Percentiles rank a stretch among this genome's conserved stretches.
phyloP scores from a whole-genome alignment of 2,888 invertebrate genomes.

The Agelastica alni region DNA sequence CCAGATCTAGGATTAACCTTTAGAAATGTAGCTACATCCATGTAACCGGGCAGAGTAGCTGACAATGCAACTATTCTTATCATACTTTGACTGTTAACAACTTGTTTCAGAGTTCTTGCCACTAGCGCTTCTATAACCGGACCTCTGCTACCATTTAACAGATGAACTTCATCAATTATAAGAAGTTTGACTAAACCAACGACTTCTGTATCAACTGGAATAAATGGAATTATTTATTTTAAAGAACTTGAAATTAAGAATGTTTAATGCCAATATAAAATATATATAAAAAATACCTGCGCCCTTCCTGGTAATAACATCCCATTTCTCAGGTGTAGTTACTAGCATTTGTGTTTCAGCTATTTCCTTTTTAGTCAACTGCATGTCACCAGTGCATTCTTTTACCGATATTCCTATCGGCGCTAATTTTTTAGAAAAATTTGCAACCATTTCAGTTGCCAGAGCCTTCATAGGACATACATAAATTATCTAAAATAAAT shows the following conservation, averaged over 20 bases:
- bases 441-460: constrained; percentile 97
- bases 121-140: constrained; percentile 97
- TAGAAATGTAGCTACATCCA: constrained; percentile 93
- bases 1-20: constrained; percentile 91
- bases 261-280: too few species aligned
- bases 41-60: constrained; percentile 96
- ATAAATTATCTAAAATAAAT: constrained; percentile 80
- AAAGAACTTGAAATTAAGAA: too few species aligned
- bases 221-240: too few species aligned
- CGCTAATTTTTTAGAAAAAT: constrained; percentile 82
- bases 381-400: constrained; percentile 98
- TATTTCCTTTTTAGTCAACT: constrained; percentile 91
- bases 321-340: constrained; percentile 99
- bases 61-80: constrained; percentile 96
- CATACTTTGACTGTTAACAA: constrained; percentile 90
- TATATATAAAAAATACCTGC: too few species aligned
- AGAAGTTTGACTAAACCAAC: constrained; percentile 89
- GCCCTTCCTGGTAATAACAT: constrained; percentile 96
- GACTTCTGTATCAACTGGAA: constrained; percentile 83
- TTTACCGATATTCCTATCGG: constrained; percentile 80
- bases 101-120: constrained; percentile 91
- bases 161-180: constrained; percentile 96
- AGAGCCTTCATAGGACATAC: constrained; percentile 99
- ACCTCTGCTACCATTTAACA: constrained; percentile 95
- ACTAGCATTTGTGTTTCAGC: constrained; percentile 96